Evolutionary conservation across 53 echinoderm and acorn worm species (phyloP).

Genomic region (Henricia sp.): DNA sequence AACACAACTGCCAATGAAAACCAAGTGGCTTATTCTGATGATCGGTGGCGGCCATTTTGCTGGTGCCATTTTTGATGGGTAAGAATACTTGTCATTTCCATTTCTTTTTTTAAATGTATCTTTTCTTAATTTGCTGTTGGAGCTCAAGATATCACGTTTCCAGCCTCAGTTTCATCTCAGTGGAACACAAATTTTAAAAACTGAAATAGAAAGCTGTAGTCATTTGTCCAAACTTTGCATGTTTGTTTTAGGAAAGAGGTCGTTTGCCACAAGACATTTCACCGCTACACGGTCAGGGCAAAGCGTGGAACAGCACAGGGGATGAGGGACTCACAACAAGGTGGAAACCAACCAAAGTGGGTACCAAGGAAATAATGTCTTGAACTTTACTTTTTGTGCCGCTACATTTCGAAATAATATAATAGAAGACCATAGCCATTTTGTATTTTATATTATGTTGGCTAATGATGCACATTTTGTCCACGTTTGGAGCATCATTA

Average conservation of each 20-base stretch:
- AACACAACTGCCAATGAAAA: slow-evolving; percentile 53
- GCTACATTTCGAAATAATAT: too few species aligned
- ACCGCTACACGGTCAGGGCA: slow-evolving; percentile 93
- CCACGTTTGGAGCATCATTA: too few species aligned
- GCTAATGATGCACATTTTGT: too few species aligned
- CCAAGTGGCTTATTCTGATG: slow-evolving; percentile 93
- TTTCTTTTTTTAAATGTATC: too few species aligned
- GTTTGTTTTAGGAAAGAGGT: slow-evolving; percentile 72
- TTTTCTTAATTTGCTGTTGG: too few species aligned
- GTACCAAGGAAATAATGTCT: slow-evolving; percentile 9
- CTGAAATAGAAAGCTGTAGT: too few species aligned
- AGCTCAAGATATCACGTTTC: too few species aligned
- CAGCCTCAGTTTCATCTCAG: too few species aligned
- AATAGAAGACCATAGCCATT: too few species aligned
- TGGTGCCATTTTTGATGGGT: slow-evolving; percentile 95
- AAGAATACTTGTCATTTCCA: slow-evolving; percentile 30
- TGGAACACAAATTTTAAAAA: too few species aligned
- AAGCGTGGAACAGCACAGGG: slow-evolving; percentile 97
- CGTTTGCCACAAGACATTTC: slow-evolving; percentile 91
- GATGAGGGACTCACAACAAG: slow-evolving; percentile 80
- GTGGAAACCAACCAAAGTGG: slow-evolving; percentile 81
- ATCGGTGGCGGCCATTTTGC: slow-evolving; percentile 99
- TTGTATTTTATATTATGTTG: too few species aligned
- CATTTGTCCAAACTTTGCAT: not conserved
- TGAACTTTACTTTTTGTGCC: too few species aligned